Conservation (phyloP, 2,888 invertebrate species). For the Andrena bicolor region DNA sequence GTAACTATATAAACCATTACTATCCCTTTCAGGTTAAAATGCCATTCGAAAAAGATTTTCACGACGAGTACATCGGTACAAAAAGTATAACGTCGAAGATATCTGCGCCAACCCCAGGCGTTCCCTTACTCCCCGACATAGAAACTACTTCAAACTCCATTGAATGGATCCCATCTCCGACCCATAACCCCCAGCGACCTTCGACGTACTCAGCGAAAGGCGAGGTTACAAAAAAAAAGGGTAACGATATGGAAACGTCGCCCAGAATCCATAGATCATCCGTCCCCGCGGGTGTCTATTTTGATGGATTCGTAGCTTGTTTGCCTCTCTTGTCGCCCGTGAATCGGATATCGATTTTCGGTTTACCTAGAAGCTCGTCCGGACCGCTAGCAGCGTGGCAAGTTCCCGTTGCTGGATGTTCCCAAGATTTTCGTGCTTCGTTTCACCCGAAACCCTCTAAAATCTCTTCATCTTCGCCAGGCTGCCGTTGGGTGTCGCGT, state of each 20-base stretch:
- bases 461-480: conserved; percentile 22
- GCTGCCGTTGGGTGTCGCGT: not conserved
- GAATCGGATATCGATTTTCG: conserved; percentile 61
- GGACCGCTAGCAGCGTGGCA: conserved; percentile 7
- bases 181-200: not conserved
- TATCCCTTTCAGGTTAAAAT: too few relatives aligned
- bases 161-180: not conserved
- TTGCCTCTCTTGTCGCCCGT: conserved; percentile 38
- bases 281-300: conserved; percentile 24
- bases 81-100: not conserved
- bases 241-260: conserved; percentile 40
- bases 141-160: conserved; percentile 21
- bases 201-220: not conserved
- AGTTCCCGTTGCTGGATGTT: conserved; percentile 9
- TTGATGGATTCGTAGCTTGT: conserved; percentile 46
- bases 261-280: conserved; percentile 50
- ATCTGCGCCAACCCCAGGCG: too few relatives aligned
- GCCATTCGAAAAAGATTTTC: not conserved
- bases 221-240: conserved; percentile 16
- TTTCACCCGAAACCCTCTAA: conserved; percentile 50
- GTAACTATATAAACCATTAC: too few relatives aligned
- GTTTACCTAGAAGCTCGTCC: conserved; percentile 26
- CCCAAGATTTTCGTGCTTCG: conserved; percentile 43
- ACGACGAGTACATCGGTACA: not conserved
- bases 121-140: too few relatives aligned